These are phyloP conservation scores for Volucella bombylans DNA, from an alignment of 2,888 invertebrate genomes.

Conservation along the genomic window DNA sequence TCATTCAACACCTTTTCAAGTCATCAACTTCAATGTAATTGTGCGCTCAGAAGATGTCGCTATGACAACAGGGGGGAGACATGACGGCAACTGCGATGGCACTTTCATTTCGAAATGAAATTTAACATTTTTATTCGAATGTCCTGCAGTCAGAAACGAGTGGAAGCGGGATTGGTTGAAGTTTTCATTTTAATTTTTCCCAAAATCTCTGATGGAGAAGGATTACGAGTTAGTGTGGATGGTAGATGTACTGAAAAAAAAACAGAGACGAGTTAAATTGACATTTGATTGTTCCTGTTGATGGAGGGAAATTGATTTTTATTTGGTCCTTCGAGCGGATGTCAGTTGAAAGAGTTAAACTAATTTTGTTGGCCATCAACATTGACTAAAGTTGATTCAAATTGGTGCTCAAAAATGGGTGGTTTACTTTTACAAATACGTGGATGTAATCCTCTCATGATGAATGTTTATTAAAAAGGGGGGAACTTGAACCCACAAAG, in stretches of 20 bases:
- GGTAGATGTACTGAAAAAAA: background rate
- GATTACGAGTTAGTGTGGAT: background rate
- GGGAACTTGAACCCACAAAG: no score
- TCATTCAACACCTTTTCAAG: constrained; percentile 11
- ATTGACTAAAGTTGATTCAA: no score
- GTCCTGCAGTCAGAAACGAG: constrained; percentile 10
- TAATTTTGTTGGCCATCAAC: no score
- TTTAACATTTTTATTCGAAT: constrained; percentile 23
- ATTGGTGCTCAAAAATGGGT: no score
- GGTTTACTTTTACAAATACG: no score
- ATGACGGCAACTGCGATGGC: background rate
- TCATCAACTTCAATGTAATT: background rate
- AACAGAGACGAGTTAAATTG: background rate
- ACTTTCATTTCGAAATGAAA: constrained; percentile 47
- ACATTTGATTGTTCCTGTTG: constrained; percentile 10
- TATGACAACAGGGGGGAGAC: constrained; percentile 2
- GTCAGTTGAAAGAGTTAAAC: no score
- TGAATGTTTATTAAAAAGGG: no score
- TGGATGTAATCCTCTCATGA: no score
- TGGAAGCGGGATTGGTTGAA: background rate
- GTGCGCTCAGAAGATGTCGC: no score
- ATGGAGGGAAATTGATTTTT: constrained; percentile 11
- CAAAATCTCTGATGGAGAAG: background rate
- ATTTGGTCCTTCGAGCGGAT: no score
- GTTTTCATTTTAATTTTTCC: background rate